Evolutionary conservation across 35 echinoderm and acorn worm genomes (phyloP), one percentile per base, ranked within the genome.

Genomic region (Stichopus chloronotus): DNA sequence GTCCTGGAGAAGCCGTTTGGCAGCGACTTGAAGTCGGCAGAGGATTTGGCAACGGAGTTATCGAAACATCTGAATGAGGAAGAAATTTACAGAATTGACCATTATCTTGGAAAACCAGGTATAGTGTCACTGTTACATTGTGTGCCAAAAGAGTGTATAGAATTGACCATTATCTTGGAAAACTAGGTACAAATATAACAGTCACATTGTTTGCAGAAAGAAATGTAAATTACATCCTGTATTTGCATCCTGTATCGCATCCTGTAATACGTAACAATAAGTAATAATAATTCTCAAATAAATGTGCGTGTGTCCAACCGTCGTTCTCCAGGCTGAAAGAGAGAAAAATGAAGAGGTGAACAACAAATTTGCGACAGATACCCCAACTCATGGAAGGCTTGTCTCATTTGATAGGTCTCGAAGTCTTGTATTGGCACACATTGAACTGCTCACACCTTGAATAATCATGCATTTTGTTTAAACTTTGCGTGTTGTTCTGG

Each of bases 21-120:
- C 12, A 90, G 93, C 90, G 94, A 96, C 72, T 53, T 93, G 5
- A 69, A 72, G 56, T 99, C 97, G 7, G 97, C 97, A 1, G 11
- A 88, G 22, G 90, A 96, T 0, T 92, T 99, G 63, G 91, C 97
- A 56, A 72, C 69, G 7, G 59, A 93, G 68, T 87, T 99, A 79
- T 65, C 85, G 25, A 56, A 76, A 86, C 92, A 96, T 94, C 89
- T 99, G 9, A 86, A 89, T 71, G 97, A 99, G 69, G 94, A 95
- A 14, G 97, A 99, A 87, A 95, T 99, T 16, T 99, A 99, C 57
- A 87, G 97, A 53, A 99, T 99, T 79, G 97, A 99, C 61, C 97
- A 99, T 60, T 99, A 99, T 74, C 97, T 98, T 71, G 97, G 97
- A 9, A 99, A 99, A 93, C 79, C 90, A 58, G 97, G 97, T 99